These are phyloP conservation scores for Tipula confusa DNA, from an alignment of 2,888 invertebrate species.

Conservation along the genomic window DNA sequence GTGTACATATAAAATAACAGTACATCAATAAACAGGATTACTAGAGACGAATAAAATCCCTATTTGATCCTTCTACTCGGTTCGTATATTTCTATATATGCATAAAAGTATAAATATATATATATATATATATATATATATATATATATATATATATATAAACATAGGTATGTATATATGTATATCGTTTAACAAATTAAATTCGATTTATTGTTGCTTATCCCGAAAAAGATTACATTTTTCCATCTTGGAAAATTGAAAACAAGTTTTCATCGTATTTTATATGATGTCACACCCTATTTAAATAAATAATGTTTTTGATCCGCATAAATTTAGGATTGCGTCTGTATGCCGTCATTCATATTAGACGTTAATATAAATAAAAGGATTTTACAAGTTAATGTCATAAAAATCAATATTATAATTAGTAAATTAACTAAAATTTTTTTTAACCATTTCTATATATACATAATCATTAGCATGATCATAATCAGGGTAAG, in stretches of 20 bases:
- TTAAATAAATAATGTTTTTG: background rate
- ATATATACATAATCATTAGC: background rate
- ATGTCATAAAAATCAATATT: conserved; percentile 3
- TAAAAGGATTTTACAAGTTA: background rate
- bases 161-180: too few species aligned
- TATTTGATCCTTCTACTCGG: background rate
- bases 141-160: too few species aligned
- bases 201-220: background rate
- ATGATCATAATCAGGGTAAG: background rate
- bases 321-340: background rate
- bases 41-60: background rate
- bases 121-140: too few species aligned
- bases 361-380: background rate
- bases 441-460: background rate
- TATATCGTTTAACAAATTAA: background rate
- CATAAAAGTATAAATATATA: too few species aligned
- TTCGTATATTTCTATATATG: too few species aligned
- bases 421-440: background rate
- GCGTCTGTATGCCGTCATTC: background rate
- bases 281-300: conserved; percentile 20
- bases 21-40: background rate
- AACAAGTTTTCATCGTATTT: conserved; percentile 28
- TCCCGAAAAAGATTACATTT: background rate
- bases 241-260: background rate
- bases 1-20: background rate